Evolutionary conservation across 1,140 invertebrate species (phyloP).

Genomic region (Zaprionus kolodkinae): DNA sequence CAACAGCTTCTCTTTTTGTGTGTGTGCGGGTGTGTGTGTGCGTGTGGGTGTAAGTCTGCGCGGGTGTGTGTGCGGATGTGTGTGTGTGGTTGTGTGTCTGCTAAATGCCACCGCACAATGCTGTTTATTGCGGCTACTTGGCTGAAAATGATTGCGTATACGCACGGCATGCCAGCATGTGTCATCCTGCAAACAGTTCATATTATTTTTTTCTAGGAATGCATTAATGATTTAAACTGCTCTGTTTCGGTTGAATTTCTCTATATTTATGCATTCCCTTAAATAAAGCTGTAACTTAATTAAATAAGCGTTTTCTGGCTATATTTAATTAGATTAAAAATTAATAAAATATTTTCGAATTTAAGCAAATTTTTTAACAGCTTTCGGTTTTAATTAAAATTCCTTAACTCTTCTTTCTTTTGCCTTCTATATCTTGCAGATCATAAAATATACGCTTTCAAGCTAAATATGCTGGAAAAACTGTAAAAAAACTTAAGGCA

Average conservation of each 20-base stretch:
- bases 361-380: too few relatives aligned
- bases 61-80: constrained; percentile 8
- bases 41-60: background rate
- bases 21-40: background rate
- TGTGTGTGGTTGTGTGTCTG: constrained; percentile 7
- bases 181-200: too few relatives aligned
- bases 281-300: too few relatives aligned
- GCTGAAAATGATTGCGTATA: constrained; percentile 53
- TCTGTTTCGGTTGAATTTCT: too few relatives aligned
- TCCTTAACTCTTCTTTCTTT: background rate
- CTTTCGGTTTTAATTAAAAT: too few relatives aligned
- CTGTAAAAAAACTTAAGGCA: background rate
- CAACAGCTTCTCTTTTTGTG: constrained; percentile 4
- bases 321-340: background rate
- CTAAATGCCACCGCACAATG: constrained; percentile 37
- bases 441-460: too few relatives aligned
- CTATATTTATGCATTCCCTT: too few relatives aligned
- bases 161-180: constrained; percentile 26
- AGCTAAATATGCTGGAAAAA: background rate
- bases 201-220: too few relatives aligned
- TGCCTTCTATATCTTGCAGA: background rate
- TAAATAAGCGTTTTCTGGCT: too few relatives aligned
- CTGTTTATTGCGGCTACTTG: constrained; percentile 43
- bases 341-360: too few relatives aligned
- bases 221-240: too few relatives aligned